Conservation (phyloP, 1,140 invertebrate genomes). For the Drosophila melanogaster region Release_6_plus_ISO1_MT NT_033777.3:7823501-7824000, state of each 20-base stretch:
- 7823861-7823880: constrained; percentile 25
- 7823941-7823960: no score
- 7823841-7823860: constrained; percentile 27
- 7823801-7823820: constrained; percentile 25
- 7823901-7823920: constrained; percentile 19
- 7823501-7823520: no score
- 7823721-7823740: constrained; percentile 49
- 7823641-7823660: constrained; percentile 32
- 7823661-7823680: constrained; percentile 23
- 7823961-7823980: no score
- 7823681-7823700: constrained; percentile 2
- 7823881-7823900: constrained; percentile 8
- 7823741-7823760: constrained; percentile 59
- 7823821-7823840: constrained; percentile 42
- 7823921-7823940: constrained; percentile 2
- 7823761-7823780: constrained; percentile 64
- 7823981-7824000: no score
- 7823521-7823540: neutral
- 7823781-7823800: neutral
- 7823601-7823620: constrained; percentile 35
- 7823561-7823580: neutral
- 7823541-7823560: neutral
- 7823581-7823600: constrained; percentile 5
- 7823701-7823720: constrained; percentile 28
- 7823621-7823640: constrained; percentile 58